A percentile compares a stretch with the other conserved stretches of the same genome.
Evolutionary conservation across 2,888 invertebrate species (phyloP).

Genomic region (Rhamnusium bicolor): DNA sequence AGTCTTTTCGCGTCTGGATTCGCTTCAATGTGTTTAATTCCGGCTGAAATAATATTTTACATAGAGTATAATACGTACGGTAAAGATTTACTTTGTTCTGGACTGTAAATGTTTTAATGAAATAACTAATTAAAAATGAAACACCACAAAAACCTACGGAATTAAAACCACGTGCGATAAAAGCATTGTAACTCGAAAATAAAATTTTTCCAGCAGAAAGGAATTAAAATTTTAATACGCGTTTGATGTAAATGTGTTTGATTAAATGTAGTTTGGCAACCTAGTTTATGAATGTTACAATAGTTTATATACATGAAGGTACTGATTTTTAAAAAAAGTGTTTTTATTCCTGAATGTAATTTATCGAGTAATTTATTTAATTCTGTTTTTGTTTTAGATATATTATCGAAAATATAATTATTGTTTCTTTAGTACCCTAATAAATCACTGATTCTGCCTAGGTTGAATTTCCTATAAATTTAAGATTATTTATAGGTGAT

Average conservation of each 20-base stretch:
- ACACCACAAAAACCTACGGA: background rate
- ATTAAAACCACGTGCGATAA: background rate
- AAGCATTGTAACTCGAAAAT: background rate
- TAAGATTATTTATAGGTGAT: too few species aligned
- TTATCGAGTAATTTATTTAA: too few species aligned
- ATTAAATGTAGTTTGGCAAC: too few species aligned
- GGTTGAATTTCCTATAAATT: too few species aligned
- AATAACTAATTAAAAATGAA: background rate
- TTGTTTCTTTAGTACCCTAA: too few species aligned
- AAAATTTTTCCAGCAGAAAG: background rate
- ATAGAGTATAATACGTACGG: background rate
- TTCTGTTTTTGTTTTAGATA: too few species aligned
- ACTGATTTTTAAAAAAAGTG: too few species aligned
- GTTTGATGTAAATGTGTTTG: background rate
- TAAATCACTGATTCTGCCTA: too few species aligned
- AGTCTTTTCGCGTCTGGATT: constrained; percentile 96
- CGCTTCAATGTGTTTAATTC: constrained; percentile 77
- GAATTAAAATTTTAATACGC: background rate
- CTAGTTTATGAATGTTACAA: too few species aligned
- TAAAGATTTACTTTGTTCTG: background rate
- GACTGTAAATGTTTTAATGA: background rate
- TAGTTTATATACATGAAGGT: too few species aligned
- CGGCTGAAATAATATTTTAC: constrained; percentile 55
- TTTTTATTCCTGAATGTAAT: too few species aligned
- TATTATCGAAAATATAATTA: too few species aligned